These are phyloP conservation scores for Cyclopterus lumpus DNA, from an alignment of 2,797 vertebrate species.

Conservation along the genomic window DNA sequence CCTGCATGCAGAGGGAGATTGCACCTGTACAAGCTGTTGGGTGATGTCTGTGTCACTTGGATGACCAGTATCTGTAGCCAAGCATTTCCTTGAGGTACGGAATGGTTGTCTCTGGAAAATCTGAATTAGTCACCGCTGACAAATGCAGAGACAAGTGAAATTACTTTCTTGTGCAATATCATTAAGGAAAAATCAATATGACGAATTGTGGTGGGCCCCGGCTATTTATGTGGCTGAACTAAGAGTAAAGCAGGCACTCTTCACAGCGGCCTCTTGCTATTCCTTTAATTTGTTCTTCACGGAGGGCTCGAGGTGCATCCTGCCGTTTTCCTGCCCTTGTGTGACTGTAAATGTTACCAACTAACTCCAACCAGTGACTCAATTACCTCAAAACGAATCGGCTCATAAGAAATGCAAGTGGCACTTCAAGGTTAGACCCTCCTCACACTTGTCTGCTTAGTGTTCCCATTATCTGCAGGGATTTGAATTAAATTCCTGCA, in stretches of 20 bases:
- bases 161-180: slow-evolving; percentile 91
- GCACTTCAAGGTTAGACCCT: slow-evolving; percentile 73
- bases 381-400: slow-evolving; percentile 76
- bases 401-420: slow-evolving; percentile 62
- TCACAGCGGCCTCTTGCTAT: slow-evolving; percentile 67
- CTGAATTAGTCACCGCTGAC: slow-evolving; percentile 90
- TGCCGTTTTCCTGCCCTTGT: slow-evolving; percentile 9
- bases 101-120: slow-evolving; percentile 81
- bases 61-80: slow-evolving; percentile 83
- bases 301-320: slow-evolving; percentile 29
- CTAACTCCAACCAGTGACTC: slow-evolving; percentile 58
- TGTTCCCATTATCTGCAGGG: slow-evolving; percentile 69
- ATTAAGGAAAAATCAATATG: slow-evolving; percentile 91
- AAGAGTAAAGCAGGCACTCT: slow-evolving; percentile 62
- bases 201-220: slow-evolving; percentile 81
- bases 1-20: slow-evolving; percentile 68
- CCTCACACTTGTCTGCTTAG: slow-evolving; percentile 65
- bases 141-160: slow-evolving; percentile 88
- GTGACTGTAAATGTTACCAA: slow-evolving; percentile 29
- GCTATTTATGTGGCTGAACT: slow-evolving; percentile 84
- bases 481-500: slow-evolving; percentile 64
- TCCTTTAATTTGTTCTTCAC: slow-evolving; percentile 75
- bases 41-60: slow-evolving; percentile 75
- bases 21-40: slow-evolving; percentile 72
- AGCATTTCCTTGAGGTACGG: slow-evolving; percentile 84